These are phyloP conservation scores for Odontesthes bonariensis DNA, from an alignment of 2,113 vertebrate genomes.

Conservation along the genomic window DNA sequence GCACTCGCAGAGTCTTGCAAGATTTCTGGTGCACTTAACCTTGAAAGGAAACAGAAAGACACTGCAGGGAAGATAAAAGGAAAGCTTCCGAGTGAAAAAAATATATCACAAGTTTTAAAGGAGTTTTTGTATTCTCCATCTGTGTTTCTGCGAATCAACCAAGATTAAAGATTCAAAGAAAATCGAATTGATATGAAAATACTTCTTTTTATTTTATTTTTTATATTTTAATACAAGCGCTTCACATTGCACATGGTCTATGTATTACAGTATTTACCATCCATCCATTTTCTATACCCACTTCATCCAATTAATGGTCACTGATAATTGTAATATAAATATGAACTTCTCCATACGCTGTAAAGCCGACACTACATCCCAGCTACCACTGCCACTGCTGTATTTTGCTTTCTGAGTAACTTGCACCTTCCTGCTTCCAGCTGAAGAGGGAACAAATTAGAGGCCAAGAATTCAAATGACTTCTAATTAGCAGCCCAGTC, in stretches of 20 bases:
- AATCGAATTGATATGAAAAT: no score
- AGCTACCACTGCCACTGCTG: neutral
- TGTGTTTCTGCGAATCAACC: neutral
- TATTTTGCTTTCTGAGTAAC: neutral
- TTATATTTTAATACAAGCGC: no score
- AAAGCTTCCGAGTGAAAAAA: neutral
- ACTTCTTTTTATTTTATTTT: no score
- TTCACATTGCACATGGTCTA: no score
- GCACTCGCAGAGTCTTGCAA: neutral
- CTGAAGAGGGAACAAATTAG: slow-evolving; percentile 20
- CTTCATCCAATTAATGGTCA: neutral
- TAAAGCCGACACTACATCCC: no score
- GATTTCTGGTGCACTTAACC: slow-evolving; percentile 25
- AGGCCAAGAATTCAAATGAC: slow-evolving; percentile 27
- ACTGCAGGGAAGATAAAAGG: neutral
- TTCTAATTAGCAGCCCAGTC: slow-evolving; percentile 54
- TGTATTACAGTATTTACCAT: no score
- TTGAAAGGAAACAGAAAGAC: slow-evolving; percentile 17
- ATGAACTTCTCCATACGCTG: no score
- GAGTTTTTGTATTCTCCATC: neutral
- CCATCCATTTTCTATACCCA: no score
- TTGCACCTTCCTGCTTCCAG: neutral
- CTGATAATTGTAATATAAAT: no score
- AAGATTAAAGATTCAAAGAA: no score
- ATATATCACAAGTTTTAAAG: neutral